phyloP scores from a whole-genome alignment of 2,888 invertebrate species.

The Drosophila paramelanica region DNA sequence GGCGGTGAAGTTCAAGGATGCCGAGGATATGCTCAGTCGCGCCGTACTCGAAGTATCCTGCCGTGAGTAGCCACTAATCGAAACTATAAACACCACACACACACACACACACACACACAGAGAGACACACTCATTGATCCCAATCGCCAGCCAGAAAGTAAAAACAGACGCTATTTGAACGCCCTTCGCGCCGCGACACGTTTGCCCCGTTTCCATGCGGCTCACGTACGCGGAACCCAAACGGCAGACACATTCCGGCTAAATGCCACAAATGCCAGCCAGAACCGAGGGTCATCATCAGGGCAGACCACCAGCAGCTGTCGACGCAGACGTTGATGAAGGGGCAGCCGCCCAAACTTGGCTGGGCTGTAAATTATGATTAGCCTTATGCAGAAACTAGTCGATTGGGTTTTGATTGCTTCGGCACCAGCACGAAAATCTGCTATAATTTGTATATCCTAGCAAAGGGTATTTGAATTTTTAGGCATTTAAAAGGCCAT shows the following conservation, averaged over 20 bases:
- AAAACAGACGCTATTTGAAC: slow-evolving; percentile 12
- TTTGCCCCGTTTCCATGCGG: slow-evolving; percentile 69
- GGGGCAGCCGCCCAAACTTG: background rate
- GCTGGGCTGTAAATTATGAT: slow-evolving; percentile 41
- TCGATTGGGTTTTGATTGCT: slow-evolving; percentile 25
- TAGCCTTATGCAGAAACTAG: slow-evolving; percentile 20
- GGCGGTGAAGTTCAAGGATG: slow-evolving; percentile 68
- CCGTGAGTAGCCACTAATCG: slow-evolving; percentile 68
- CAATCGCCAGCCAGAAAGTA: background rate
- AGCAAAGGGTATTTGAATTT: background rate
- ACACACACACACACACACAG: background rate
- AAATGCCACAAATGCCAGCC: slow-evolving; percentile 6
- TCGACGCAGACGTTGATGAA: too few species aligned
- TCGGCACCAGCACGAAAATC: background rate
- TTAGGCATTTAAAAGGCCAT: background rate
- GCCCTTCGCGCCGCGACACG: slow-evolving; percentile 56
- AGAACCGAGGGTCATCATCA: slow-evolving; percentile 9
- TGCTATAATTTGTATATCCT: slow-evolving; percentile 5
- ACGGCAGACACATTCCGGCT: slow-evolving; percentile 19
- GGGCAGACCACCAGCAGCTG: background rate
- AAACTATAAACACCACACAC: background rate
- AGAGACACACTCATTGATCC: background rate
- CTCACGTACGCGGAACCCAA: slow-evolving; percentile 69
- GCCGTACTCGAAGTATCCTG: slow-evolving; percentile 83
- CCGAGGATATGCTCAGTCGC: slow-evolving; percentile 82